phyloP scores from a whole-genome alignment of 2,888 invertebrate genomes.

The Tineola bisselliella region DNA sequence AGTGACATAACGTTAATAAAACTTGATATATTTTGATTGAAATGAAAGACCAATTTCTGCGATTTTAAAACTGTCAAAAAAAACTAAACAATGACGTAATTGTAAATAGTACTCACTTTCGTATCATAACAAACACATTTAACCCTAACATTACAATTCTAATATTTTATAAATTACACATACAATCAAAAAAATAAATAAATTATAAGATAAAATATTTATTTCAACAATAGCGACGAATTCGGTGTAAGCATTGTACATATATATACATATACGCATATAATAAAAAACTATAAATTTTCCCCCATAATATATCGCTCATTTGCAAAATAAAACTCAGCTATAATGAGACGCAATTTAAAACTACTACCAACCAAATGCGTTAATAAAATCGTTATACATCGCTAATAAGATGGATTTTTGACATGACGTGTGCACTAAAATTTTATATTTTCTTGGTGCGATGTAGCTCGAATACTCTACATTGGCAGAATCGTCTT shows the following conservation, averaged over 20 bases:
- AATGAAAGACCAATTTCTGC: no score
- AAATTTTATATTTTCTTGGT: no score
- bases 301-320: background rate
- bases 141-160: background rate
- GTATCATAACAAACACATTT: background rate
- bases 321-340: background rate
- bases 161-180: constrained; percentile 5
- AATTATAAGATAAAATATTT: constrained; percentile 1
- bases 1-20: no score
- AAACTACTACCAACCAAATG: no score
- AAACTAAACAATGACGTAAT: background rate
- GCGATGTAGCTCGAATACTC: no score
- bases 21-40: no score
- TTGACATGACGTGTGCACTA: no score
- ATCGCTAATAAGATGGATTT: no score
- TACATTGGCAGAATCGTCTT: no score
- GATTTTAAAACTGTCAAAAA: background rate
- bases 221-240: background rate
- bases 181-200: background rate
- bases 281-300: background rate
- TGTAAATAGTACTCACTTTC: background rate
- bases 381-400: no score
- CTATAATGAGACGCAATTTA: no score
- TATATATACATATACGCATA: background rate
- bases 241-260: background rate